Percentiles rank a stretch among this genome's conserved stretches.
phyloP scores from a whole-genome alignment of 2,888 invertebrate species.

The Stegana nigrithorax region DNA sequence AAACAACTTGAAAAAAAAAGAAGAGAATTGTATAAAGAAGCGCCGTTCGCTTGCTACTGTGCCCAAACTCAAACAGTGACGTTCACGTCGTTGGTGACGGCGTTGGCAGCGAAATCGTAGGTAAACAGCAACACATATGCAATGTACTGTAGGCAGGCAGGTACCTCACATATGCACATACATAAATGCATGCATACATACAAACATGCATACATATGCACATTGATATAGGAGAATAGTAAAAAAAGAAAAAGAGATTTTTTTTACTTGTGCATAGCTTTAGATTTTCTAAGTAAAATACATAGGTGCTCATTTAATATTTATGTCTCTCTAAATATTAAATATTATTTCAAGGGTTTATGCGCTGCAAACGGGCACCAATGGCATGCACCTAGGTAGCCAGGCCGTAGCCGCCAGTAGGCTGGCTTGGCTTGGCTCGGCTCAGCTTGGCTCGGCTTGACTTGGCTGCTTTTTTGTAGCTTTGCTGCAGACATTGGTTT shows the following conservation, averaged over 20 bases:
- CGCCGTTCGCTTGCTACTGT: neutral
- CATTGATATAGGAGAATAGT: too few relatives aligned
- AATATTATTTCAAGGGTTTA: slow-evolving; percentile 68
- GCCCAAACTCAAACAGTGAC: too few relatives aligned
- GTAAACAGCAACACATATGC: neutral
- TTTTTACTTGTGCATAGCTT: slow-evolving; percentile 63
- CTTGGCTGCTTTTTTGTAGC: slow-evolving; percentile 1
- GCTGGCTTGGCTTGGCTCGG: neutral
- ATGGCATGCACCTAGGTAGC: slow-evolving; percentile 8
- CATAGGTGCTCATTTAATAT: slow-evolving; percentile 67
- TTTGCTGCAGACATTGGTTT: neutral
- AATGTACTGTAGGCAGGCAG: neutral
- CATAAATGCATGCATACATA: neutral
- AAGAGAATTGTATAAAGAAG: neutral
- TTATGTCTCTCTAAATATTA: slow-evolving; percentile 70
- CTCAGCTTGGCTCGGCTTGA: slow-evolving; percentile 15
- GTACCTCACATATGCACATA: neutral
- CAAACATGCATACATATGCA: neutral
- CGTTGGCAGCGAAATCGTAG: neutral
- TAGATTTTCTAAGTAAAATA: slow-evolving; percentile 68
- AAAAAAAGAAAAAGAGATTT: neutral
- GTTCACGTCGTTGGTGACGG: neutral
- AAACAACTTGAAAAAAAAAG: neutral
- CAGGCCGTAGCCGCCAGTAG: neutral
- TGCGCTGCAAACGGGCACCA: slow-evolving; percentile 4